Percentiles rank a stretch among this genome's conserved stretches.
Conservation (phyloP, 2,888 invertebrate genomes). For the Tridacna crocea region DNA sequence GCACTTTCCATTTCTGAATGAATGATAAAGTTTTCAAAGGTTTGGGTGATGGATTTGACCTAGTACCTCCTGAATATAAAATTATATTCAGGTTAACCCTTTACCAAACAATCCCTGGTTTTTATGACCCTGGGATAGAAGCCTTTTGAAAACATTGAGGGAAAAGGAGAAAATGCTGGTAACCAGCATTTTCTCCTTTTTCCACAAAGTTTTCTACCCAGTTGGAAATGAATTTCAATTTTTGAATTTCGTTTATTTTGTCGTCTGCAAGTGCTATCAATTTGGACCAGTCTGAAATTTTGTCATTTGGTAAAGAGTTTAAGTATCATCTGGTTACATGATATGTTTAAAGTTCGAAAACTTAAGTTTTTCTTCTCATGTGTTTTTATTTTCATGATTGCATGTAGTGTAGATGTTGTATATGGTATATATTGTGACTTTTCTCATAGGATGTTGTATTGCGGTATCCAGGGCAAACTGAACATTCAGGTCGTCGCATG, state of each 20-base stretch:
- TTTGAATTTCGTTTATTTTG: no score
- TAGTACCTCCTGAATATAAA: no score
- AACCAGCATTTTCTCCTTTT: background rate
- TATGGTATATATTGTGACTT: constrained; percentile 49
- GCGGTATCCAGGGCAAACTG: constrained; percentile 41
- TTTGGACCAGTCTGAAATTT: no score
- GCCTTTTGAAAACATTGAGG: background rate
- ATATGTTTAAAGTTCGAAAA: background rate
- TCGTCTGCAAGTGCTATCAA: no score
- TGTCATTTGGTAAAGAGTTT: no score
- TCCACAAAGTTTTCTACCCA: background rate
- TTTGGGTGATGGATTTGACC: no score
- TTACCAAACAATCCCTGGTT: no score
- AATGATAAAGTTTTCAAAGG: no score
- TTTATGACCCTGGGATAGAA: no score
- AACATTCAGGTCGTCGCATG: constrained; percentile 57
- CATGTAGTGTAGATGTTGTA: constrained; percentile 35
- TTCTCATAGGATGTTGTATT: constrained; percentile 72
- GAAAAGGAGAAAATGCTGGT: background rate
- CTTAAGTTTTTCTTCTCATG: background rate
- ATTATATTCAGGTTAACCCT: no score
- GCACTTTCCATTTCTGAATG: no score
- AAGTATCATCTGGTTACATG: background rate
- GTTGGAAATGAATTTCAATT: no score
- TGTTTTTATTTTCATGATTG: constrained; percentile 17